Evolutionary conservation across 2,888 invertebrate species (phyloP).

Genomic region (Pharmacophagus antenor): DNA sequence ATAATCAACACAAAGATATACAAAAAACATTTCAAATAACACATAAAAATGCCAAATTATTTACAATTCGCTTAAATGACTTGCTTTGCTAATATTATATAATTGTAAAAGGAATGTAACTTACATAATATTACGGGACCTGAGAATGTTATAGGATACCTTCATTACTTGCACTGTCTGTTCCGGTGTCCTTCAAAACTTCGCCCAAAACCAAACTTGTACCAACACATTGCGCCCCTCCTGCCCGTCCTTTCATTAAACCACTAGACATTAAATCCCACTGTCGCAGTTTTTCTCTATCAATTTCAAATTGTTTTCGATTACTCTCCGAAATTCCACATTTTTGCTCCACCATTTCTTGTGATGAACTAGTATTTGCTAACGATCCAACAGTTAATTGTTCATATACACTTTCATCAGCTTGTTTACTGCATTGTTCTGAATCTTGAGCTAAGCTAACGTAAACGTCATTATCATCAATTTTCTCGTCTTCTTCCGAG

Average conservation of each 20-base stretch:
- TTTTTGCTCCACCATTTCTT: conserved; percentile 32
- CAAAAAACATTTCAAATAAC: conserved; percentile 39
- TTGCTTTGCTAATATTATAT: conserved; percentile 57
- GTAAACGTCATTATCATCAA: conserved; percentile 77
- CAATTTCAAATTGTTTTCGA: conserved; percentile 83
- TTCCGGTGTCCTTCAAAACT: conserved; percentile 66
- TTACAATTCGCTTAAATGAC: conserved; percentile 59
- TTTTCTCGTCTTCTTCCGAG: conserved; percentile 53
- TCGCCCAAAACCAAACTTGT: conserved; percentile 59
- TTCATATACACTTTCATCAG: conserved; percentile 81
- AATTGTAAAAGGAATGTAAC: conserved; percentile 63
- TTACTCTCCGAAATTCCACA: conserved; percentile 38
- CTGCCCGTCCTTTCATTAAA: conserved; percentile 78
- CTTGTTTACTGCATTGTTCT: conserved; percentile 46
- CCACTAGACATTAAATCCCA: conserved; percentile 95
- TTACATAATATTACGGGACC: conserved; percentile 75
- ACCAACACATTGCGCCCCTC: conserved; percentile 65
- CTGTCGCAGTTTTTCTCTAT: conserved; percentile 91
- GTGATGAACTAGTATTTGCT: conserved; percentile 39
- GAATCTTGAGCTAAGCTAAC: conserved; percentile 70
- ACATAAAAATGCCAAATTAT: conserved; percentile 59
- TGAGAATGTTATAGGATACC: conserved; percentile 76
- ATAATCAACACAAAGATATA: conserved; percentile 36
- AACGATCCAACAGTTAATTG: conserved; percentile 70
- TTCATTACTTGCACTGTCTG: conserved; percentile 74